Evolutionary conservation across 23 tunicate genomes (phyloP).

Genomic region (Ciona savignyi): DNA sequence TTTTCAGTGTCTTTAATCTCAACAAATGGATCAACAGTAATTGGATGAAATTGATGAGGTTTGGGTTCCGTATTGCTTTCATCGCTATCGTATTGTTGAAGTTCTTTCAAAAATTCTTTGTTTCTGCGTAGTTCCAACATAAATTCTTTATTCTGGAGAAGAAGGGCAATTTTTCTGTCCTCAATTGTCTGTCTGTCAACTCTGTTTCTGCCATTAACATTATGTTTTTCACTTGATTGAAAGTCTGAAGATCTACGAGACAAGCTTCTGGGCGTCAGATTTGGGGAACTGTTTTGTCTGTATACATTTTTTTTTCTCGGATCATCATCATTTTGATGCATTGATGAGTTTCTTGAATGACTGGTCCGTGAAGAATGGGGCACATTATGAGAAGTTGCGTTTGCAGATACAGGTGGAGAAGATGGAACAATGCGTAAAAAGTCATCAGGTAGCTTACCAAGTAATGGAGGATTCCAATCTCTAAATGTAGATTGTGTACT

Average conservation of each 20-base stretch:
- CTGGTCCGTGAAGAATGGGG: too few species aligned
- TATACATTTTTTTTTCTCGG: too few species aligned
- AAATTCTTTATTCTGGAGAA: constrained; percentile 81
- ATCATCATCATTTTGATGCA: too few species aligned
- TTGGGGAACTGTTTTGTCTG: too few species aligned
- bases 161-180: constrained; percentile 59
- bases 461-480: constrained; percentile 94
- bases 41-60: neutral
- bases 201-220: neutral
- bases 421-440: constrained; percentile 52
- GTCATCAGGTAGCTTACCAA: constrained; percentile 82
- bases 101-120: constrained; percentile 64
- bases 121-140: constrained; percentile 59
- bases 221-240: too few species aligned
- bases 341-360: too few species aligned
- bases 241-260: too few species aligned
- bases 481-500: constrained; percentile 4
- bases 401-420: too few species aligned
- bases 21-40: neutral
- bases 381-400: too few species aligned
- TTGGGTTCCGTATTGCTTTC: neutral
- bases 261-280: too few species aligned
- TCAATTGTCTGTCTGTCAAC: constrained; percentile 16
- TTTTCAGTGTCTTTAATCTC: neutral
- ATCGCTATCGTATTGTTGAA: constrained; percentile 28